Evolutionary conservation across 1,140 invertebrate genomes (phyloP).

Genomic region (Parapsyche elsis): DNA sequence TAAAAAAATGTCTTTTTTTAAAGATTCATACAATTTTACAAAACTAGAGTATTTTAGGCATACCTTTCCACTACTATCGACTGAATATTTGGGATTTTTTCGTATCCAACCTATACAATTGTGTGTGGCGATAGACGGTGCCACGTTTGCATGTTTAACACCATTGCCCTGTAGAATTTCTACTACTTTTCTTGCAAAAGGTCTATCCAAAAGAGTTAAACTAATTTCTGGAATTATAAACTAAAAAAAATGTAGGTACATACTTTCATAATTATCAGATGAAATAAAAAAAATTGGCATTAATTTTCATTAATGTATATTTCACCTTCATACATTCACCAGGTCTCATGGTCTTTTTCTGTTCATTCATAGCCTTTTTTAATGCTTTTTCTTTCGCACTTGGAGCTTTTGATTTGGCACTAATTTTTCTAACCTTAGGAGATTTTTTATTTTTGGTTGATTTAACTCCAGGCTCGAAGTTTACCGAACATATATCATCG

Average conservation of each 20-base stretch:
- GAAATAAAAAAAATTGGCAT: constrained; percentile 18
- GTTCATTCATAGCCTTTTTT: constrained; percentile 53
- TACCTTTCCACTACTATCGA: constrained; percentile 13
- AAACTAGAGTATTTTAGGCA: no score
- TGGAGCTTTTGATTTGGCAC: not conserved
- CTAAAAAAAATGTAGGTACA: constrained; percentile 57
- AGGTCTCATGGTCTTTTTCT: constrained; percentile 64
- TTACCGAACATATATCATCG: not conserved
- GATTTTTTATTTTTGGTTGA: not conserved
- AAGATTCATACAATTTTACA: no score
- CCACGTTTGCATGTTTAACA: constrained; percentile 57
- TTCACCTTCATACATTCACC: constrained; percentile 69
- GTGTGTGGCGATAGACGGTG: constrained; percentile 32
- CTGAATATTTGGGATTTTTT: constrained; percentile 9
- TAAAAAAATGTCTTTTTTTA: no score
- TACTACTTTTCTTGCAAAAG: constrained; percentile 59
- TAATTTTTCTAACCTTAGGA: not conserved
- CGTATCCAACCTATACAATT: constrained; percentile 13
- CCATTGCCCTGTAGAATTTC: constrained; percentile 58
- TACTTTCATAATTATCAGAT: not conserved
- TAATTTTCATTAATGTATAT: constrained; percentile 41
- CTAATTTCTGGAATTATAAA: constrained; percentile 67
- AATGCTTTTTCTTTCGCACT: constrained; percentile 58
- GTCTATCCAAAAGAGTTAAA: constrained; percentile 59
- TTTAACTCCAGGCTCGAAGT: not conserved